Evolutionary conservation across 2,888 invertebrate species (phyloP), one percentile per base, ranked within the genome.

Genomic region (Gibbula magus): DNA sequence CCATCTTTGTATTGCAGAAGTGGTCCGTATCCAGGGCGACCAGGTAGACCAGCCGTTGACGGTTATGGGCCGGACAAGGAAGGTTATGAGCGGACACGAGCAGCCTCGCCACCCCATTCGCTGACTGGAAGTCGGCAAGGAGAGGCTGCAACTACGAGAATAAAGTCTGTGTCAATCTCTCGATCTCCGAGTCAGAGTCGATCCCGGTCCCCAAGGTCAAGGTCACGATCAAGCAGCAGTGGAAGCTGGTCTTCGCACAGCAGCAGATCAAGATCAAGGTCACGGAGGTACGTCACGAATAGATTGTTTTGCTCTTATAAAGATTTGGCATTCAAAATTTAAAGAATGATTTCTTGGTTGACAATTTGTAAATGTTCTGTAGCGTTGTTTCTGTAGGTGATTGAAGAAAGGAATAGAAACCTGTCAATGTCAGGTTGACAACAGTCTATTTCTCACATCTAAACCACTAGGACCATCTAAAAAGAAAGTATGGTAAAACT

Each of bases 51-150:
- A 53, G 52, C 25, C 16, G 20, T 54, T 53, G 75, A 75, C 7
- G 61, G 56, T 73, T 79, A 81, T 52, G 25, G 77, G 39, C 80
- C 70, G 78, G 86, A 81, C 61, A 79, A 78, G 79, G 79, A 81
- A 56, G 79, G 78, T 52, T 79, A 70, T 94, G 94, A 86, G 94
- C 94, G 91, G 94, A 93, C 91, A 83, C 91, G 80, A 82, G 79
- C 85, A 32, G 81, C 82, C 18, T 86, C 86, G 32, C 87, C 87
- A 16, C 84, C 85, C 70, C 85, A 84, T 76, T 85, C 87, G 8
- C 88, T 84, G 66, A 84, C 87, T 16, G 85, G 85, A 75, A 87
- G 86, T 73, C 84, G 86, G 56, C 84, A 83, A 67, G 84, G 85
- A 52, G 77, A 81, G n/a, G 22, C 18, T 29, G 66, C 67, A 8